Percentiles rank a stretch among this genome's conserved stretches.
phyloP scores from a whole-genome alignment of 2,113 vertebrate species.

The Brevimyrus niger region DNA sequence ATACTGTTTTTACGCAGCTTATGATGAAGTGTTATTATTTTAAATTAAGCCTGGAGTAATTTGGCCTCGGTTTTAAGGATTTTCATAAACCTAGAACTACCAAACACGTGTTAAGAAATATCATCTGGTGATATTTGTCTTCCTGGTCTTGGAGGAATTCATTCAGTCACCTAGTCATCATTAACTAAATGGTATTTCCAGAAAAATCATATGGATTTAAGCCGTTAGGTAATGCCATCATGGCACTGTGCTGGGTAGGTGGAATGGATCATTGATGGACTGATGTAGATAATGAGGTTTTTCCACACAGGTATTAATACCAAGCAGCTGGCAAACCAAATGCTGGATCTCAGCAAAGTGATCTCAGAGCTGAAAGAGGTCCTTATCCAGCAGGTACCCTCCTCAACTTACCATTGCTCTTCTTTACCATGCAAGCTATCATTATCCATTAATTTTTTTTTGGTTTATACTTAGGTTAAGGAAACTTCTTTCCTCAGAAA shows the following conservation, averaged over 20 bases:
- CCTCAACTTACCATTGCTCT: not conserved
- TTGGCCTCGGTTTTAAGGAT: not conserved
- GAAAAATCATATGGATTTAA: not conserved
- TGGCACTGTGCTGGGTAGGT: not conserved
- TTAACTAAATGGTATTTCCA: not conserved
- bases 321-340: constrained; percentile 85
- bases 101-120: not conserved
- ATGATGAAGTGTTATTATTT: not conserved
- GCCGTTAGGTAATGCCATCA: not conserved
- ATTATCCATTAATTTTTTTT: constrained; percentile 26
- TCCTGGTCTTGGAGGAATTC: not conserved
- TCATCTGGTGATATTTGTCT: not conserved
- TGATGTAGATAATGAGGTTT: constrained; percentile 10
- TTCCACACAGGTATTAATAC: constrained; percentile 75
- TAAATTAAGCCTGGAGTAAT: not conserved
- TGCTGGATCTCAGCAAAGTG: constrained; percentile 89
- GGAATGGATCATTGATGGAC: not conserved
- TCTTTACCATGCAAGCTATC: not conserved
- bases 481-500: constrained; percentile 93
- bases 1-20: not conserved
- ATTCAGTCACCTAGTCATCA: not conserved
- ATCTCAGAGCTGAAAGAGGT: constrained; percentile 92
- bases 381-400: constrained; percentile 85
- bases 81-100: not conserved
- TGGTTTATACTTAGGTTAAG: constrained; percentile 72